Evolutionary conservation across 2,797 vertebrate species (phyloP).

Genomic region (Manis crassicaudata): DNA sequence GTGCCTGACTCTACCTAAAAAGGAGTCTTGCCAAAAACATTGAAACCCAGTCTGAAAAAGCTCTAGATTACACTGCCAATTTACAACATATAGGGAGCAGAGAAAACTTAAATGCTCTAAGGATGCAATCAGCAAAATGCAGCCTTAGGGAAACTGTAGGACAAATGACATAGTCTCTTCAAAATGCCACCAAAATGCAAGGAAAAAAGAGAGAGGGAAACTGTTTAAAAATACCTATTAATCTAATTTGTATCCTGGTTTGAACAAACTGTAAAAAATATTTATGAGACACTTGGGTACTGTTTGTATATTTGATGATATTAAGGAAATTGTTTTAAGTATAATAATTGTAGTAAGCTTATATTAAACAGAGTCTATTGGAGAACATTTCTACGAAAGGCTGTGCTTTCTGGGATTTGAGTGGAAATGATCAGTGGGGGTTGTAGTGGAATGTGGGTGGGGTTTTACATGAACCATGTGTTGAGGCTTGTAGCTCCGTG

Average conservation of each 20-base stretch:
- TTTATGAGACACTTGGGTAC: conserved; percentile 7
- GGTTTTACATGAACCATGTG: not conserved
- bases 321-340: conserved; percentile 44
- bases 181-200: not conserved
- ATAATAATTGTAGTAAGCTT: conserved; percentile 16
- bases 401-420: not conserved
- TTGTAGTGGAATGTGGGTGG: not conserved
- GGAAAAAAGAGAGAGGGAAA: not conserved
- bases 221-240: not conserved
- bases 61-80: not conserved
- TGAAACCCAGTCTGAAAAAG: not conserved
- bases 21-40: not conserved
- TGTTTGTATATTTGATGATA: conserved; percentile 50
- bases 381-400: not conserved
- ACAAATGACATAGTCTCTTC: not conserved
- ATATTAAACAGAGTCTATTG: conserved; percentile 38
- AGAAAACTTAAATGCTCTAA: not conserved
- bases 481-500: not conserved
- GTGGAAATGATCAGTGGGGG: not conserved
- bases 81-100: not conserved
- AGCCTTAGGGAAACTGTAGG: not conserved
- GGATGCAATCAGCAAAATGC: conserved; percentile 11
- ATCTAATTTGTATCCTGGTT: not conserved
- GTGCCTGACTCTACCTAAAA: not conserved
- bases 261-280: conserved; percentile 45